Evolutionary conservation across 2,113 vertebrate genomes (phyloP).

Genomic region (Tachysurus fulvidraco): DNA sequence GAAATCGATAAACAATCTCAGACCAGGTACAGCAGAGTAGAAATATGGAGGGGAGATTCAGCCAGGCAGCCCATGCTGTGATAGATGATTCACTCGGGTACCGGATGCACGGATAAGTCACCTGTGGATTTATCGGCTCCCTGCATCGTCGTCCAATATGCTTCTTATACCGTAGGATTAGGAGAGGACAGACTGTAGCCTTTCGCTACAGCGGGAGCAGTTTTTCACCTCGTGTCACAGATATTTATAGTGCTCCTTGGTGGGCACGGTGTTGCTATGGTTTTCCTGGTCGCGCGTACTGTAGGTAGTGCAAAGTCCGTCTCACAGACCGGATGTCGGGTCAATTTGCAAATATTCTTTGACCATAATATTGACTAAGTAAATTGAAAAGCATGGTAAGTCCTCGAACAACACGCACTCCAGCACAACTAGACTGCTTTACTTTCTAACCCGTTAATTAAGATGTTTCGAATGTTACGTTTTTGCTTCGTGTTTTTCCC

Average conservation of each 20-base stretch:
- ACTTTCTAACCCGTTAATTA: not conserved
- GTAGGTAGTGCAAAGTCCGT: not conserved
- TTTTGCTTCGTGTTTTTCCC: too few species aligned
- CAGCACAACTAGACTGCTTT: not conserved
- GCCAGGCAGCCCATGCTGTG: not conserved
- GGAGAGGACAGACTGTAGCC: not conserved
- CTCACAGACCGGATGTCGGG: not conserved
- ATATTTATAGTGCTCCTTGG: too few species aligned
- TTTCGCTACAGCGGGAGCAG: not conserved
- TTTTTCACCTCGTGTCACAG: not conserved
- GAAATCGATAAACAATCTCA: not conserved
- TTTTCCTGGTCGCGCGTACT: not conserved
- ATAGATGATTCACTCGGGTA: not conserved
- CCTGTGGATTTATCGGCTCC: conserved; percentile 22
- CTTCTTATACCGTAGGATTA: not conserved
- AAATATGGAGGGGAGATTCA: not conserved
- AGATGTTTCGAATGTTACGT: too few species aligned
- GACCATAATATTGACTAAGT: not conserved
- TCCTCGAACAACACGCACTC: not conserved
- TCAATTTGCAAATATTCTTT: not conserved
- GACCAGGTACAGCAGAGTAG: not conserved
- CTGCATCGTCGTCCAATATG: not conserved
- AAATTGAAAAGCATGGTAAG: not conserved
- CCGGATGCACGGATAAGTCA: not conserved
- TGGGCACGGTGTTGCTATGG: not conserved